A percentile compares a stretch with the other conserved stretches of the same genome.
Conservation (phyloP, 2,888 invertebrate species). For the Papilio demoleus region DNA sequence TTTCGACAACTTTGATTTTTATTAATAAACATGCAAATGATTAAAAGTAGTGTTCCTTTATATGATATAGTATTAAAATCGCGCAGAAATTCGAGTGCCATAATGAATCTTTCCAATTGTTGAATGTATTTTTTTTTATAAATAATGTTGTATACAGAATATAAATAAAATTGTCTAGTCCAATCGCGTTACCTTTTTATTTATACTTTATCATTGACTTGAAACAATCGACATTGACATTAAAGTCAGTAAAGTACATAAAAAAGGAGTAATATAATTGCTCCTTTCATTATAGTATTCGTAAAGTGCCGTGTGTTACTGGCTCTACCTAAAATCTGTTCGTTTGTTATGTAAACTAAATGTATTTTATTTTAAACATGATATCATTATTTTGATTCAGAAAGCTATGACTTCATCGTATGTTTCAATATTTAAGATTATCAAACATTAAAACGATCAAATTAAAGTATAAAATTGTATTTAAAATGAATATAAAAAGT, state of each 20-base stretch:
- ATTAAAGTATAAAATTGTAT: no score
- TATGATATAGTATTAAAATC: not conserved
- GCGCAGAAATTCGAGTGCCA: conserved; percentile 38
- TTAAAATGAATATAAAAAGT: no score
- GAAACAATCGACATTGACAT: conserved; percentile 37
- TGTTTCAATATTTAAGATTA: not conserved
- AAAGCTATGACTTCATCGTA: not conserved
- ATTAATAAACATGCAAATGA: no score
- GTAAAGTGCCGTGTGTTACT: not conserved
- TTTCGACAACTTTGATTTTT: conserved; percentile 4
- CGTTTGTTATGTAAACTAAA: not conserved
- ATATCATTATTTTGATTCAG: not conserved
- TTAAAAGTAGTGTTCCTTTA: not conserved
- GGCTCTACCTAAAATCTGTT: not conserved
- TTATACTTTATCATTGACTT: conserved; percentile 23
- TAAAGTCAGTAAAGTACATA: conserved; percentile 34
- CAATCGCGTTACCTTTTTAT: conserved; percentile 34
- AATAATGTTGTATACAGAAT: conserved; percentile 25
- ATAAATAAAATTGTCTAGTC: conserved; percentile 35
- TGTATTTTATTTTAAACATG: not conserved
- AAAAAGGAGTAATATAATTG: conserved; percentile 21
- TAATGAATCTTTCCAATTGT: conserved; percentile 28
- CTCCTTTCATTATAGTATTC: conserved; percentile 12
- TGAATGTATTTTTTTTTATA: conserved; percentile 16
- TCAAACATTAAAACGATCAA: no score